phyloP scores from a whole-genome alignment of 2,113 vertebrate species.

The Gadus chalcogrammus region DNA sequence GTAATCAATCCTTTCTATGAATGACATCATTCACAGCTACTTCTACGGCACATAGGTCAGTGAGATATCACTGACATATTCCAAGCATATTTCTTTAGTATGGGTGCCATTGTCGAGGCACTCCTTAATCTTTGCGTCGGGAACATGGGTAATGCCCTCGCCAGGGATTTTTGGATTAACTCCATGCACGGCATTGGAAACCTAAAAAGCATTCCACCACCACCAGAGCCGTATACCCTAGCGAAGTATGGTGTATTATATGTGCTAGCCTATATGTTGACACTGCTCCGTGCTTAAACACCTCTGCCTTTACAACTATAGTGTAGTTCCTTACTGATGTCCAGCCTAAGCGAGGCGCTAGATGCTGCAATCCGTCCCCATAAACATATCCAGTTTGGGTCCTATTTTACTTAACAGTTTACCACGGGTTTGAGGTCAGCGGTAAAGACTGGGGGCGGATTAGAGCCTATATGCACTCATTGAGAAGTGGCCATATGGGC shows the following conservation, averaged over 20 bases:
- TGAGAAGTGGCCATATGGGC: constrained; percentile 69
- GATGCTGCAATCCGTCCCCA: too few relatives aligned
- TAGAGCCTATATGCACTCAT: constrained; percentile 65
- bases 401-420: constrained; percentile 51
- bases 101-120: constrained; percentile 9
- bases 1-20: not conserved
- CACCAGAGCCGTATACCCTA: constrained; percentile 17
- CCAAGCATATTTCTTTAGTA: not conserved
- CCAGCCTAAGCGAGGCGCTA: too few relatives aligned
- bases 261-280: not conserved
- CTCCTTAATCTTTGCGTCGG: constrained; percentile 5
- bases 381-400: constrained; percentile 16
- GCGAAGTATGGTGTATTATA: not conserved
- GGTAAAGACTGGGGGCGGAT: constrained; percentile 60
- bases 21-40: not conserved
- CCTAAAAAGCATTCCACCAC: constrained; percentile 17
- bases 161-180: constrained; percentile 49
- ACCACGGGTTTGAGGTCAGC: constrained; percentile 63
- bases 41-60: not conserved
- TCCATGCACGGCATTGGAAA: constrained; percentile 28
- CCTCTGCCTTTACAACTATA: not conserved
- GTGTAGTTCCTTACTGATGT: too few relatives aligned
- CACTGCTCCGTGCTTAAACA: not conserved
- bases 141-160: constrained; percentile 21
- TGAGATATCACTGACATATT: not conserved